These are phyloP conservation scores for Zootermopsis nevadensis DNA, from an alignment of 2,888 invertebrate species.

Conservation along the genomic window DNA sequence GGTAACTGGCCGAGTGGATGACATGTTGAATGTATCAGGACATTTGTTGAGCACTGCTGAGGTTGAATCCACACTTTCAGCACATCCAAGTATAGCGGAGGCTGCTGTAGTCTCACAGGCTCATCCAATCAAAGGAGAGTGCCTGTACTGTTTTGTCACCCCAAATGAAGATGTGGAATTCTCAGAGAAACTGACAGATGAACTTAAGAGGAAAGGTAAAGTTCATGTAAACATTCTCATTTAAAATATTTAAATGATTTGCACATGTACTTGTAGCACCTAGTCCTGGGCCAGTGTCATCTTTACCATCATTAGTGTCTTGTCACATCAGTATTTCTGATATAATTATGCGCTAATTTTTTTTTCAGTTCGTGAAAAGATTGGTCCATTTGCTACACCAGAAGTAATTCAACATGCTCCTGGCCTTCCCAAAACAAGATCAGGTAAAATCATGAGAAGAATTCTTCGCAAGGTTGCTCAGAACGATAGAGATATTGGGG, in stretches of 20 bases:
- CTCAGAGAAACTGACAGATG: slow-evolving; percentile 75
- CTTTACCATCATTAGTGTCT: neutral
- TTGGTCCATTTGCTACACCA: slow-evolving; percentile 96
- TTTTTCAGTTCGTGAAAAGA: slow-evolving; percentile 82
- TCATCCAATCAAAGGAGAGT: slow-evolving; percentile 96
- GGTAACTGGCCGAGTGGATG: slow-evolving; percentile 97
- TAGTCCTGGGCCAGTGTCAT: no score
- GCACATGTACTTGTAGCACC: no score
- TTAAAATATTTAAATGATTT: no score
- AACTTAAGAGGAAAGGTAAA: slow-evolving; percentile 74
- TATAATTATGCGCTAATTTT: slow-evolving; percentile 18
- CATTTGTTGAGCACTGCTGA: slow-evolving; percentile 98
- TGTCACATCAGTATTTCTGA: neutral
- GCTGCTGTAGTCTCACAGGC: slow-evolving; percentile 96
- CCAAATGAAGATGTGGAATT: slow-evolving; percentile 82
- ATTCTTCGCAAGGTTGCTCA: slow-evolving; percentile 93
- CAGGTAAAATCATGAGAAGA: slow-evolving; percentile 98
- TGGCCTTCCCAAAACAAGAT: slow-evolving; percentile 94
- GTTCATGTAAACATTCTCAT: no score
- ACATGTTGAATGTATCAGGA: slow-evolving; percentile 98
- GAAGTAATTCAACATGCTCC: slow-evolving; percentile 95
- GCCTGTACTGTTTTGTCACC: slow-evolving; percentile 96
- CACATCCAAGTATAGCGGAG: slow-evolving; percentile 86
- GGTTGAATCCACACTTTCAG: slow-evolving; percentile 84
- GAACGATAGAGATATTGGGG: slow-evolving; percentile 90